Conservation (phyloP, 2,888 invertebrate species). For the Apodemia zela region DNA sequence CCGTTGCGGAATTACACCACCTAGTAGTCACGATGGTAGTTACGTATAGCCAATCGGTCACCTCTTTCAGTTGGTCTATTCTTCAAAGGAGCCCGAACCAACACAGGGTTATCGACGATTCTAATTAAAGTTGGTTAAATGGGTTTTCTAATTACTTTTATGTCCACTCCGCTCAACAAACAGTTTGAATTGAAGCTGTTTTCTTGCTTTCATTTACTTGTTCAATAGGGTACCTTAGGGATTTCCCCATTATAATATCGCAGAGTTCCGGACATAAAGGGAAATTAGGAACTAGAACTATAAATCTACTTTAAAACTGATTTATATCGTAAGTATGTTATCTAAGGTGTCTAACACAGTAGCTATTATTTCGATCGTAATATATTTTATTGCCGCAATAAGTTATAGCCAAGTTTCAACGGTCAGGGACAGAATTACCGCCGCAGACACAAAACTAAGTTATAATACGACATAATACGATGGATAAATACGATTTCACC, state of each 20-base stretch:
- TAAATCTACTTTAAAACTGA: neutral
- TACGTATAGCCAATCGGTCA: too few relatives aligned
- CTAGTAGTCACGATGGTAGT: too few relatives aligned
- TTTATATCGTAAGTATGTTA: neutral
- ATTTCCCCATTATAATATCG: neutral
- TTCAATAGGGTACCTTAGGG: neutral
- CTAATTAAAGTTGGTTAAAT: too few relatives aligned
- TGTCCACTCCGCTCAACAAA: too few relatives aligned
- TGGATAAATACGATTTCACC: too few relatives aligned
- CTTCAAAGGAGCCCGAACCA: too few relatives aligned
- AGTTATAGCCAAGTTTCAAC: neutral
- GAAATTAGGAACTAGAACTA: slow-evolving; percentile 1
- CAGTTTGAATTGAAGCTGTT: too few relatives aligned
- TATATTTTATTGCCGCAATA: neutral
- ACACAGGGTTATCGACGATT: too few relatives aligned
- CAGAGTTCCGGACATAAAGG: neutral
- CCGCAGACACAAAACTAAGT: neutral
- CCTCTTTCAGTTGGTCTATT: too few relatives aligned
- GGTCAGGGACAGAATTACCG: neutral
- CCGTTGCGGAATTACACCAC: too few relatives aligned
- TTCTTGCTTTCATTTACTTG: neutral
- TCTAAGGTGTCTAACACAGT: neutral
- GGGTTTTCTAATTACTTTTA: too few relatives aligned
- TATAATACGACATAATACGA: too few relatives aligned
- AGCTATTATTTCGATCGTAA: neutral